Evolutionary conservation across 2,888 invertebrate species (phyloP).

Genomic region (Digitonthophagus gazella): DNA sequence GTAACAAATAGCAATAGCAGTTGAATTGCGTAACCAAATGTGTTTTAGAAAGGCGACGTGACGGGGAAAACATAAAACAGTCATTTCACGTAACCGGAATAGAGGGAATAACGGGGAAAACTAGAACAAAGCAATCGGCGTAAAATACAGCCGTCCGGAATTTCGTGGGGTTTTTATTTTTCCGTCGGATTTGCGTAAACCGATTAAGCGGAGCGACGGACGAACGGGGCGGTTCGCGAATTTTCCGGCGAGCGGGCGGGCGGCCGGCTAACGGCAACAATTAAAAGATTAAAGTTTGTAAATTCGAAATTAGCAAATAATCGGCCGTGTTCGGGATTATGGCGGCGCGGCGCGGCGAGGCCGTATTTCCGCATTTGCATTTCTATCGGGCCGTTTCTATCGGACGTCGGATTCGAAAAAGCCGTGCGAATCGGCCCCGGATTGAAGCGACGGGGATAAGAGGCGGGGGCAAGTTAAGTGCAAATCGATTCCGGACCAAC

Average conservation of each 20-base stretch:
- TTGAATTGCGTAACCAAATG: not conserved
- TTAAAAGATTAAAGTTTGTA: constrained; percentile 10
- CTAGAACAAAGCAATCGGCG: not conserved
- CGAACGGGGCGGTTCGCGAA: not conserved
- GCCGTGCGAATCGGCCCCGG: constrained; percentile 6
- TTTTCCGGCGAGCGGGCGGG: not conserved
- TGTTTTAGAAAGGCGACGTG: not conserved
- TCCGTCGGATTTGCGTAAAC: not conserved
- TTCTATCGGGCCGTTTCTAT: constrained; percentile 5
- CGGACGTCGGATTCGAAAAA: constrained; percentile 6
- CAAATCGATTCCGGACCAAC: constrained; percentile 20
- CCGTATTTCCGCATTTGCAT: constrained; percentile 6
- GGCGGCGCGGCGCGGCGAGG: not conserved
- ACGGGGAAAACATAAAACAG: not conserved
- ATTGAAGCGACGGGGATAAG: constrained; percentile 3
- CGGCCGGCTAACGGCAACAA: not conserved
- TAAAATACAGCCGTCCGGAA: not conserved
- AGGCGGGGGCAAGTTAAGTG: constrained; percentile 16
- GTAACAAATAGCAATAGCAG: not conserved
- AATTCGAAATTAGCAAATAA: constrained; percentile 16
- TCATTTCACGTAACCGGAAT: not conserved
- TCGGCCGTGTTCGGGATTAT: constrained; percentile 13
- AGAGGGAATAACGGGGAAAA: not conserved
- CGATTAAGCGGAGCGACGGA: not conserved
- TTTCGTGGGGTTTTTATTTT: not conserved